Evolutionary conservation across 2,888 invertebrate genomes (phyloP).

Genomic region (Ichneumoninae sp.): DNA sequence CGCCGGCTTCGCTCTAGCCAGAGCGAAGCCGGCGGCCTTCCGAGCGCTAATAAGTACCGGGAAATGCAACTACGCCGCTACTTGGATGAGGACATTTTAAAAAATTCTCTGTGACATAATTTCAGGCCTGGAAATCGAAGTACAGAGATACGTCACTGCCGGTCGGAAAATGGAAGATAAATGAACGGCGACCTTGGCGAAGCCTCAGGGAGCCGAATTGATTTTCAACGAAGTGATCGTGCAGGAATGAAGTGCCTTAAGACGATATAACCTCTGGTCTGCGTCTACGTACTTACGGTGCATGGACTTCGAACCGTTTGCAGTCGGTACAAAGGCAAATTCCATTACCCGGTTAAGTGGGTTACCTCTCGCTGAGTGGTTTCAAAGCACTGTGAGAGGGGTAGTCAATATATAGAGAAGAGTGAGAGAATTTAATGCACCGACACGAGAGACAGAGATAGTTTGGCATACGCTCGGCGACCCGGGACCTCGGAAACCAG

Average conservation of each 20-base stretch:
- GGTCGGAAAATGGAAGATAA: neutral
- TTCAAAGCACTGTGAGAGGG: constrained; percentile 48
- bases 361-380: constrained; percentile 71
- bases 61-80: neutral
- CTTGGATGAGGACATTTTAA: neutral
- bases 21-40: neutral
- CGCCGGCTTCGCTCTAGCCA: too few species aligned
- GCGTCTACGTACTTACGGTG: constrained; percentile 49
- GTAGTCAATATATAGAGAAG: constrained; percentile 11
- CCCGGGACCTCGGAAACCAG: constrained; percentile 26
- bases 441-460: constrained; percentile 28
- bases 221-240: constrained; percentile 52
- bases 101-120: neutral
- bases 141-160: too few species aligned
- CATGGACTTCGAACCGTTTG: constrained; percentile 58
- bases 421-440: constrained; percentile 35
- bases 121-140: neutral
- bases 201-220: constrained; percentile 29
- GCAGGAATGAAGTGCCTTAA: constrained; percentile 44
- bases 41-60: neutral
- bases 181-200: constrained; percentile 28
- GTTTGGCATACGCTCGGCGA: neutral
- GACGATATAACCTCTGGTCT: constrained; percentile 52
- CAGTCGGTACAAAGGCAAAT: constrained; percentile 71
- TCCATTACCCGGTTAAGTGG: constrained; percentile 74